phyloP scores from a whole-genome alignment of 2,113 vertebrate species.

The Myotis yumanensis region DNA sequence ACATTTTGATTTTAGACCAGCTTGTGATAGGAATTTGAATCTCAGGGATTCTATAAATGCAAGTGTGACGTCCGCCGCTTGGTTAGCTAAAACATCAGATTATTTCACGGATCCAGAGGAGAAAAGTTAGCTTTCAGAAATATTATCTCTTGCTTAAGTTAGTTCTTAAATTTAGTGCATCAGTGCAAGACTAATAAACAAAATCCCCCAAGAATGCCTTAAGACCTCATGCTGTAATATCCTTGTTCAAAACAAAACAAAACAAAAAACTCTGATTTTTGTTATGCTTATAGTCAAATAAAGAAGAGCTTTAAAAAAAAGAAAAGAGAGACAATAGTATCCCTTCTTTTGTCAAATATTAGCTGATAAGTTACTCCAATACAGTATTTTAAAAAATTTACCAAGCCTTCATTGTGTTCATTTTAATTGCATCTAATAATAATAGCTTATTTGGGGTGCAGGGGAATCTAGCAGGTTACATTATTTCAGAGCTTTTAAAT shows the following conservation, averaged over 20 bases:
- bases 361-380: neutral
- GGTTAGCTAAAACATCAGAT: neutral
- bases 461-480: conserved; percentile 31
- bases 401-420: conserved; percentile 57
- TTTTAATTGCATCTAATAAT: conserved; percentile 57
- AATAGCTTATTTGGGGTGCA: conserved; percentile 37
- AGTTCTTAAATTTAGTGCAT: neutral
- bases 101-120: conserved; percentile 29
- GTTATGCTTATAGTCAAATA: neutral
- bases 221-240: neutral
- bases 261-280: neutral
- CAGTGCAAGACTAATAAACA: neutral
- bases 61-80: neutral
- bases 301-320: neutral
- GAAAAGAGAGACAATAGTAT: neutral
- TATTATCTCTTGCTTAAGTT: neutral
- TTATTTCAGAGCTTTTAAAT: conserved; percentile 59
- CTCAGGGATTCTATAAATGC: neutral
- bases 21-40: neutral
- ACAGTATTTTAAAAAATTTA: neutral
- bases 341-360: neutral
- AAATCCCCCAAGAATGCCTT: neutral
- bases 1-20: neutral
- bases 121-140: neutral
- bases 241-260: neutral